Conservation (phyloP, 2,888 invertebrate species). For the Ormyrus rosae region DNA sequence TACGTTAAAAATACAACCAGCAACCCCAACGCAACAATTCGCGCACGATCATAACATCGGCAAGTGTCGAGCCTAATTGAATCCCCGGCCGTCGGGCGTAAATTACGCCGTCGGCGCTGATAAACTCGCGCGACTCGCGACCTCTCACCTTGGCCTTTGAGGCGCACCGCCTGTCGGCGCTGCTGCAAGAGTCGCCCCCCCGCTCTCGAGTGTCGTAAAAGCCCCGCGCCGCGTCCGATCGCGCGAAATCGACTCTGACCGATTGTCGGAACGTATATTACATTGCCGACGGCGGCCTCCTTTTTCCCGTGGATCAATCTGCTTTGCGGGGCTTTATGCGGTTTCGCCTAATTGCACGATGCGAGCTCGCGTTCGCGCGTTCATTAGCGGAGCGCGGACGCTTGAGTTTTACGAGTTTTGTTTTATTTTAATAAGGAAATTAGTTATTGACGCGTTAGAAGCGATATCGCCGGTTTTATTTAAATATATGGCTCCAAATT, state of each 20-base stretch:
- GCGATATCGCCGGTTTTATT: too few species aligned
- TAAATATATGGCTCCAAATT: too few species aligned
- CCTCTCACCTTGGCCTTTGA: constrained; percentile 71
- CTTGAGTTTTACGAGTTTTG: neutral
- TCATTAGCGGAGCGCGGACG: neutral
- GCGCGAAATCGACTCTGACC: constrained; percentile 9
- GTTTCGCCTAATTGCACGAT: neutral
- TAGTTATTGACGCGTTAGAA: too few species aligned
- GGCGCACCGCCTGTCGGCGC: constrained; percentile 62
- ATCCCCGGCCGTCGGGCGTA: too few species aligned
- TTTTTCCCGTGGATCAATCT: neutral
- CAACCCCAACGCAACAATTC: too few species aligned
- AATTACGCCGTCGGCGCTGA: constrained; percentile 68
- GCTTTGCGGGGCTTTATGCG: neutral
- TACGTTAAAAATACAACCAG: too few species aligned
- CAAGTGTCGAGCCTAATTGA: too few species aligned
- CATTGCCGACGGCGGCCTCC: neutral
- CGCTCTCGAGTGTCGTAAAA: constrained; percentile 31
- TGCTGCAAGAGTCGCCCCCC: constrained; percentile 65
- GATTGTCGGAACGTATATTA: neutral
- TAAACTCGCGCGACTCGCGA: constrained; percentile 64
- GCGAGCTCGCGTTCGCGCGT: neutral
- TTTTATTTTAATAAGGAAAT: too few species aligned
- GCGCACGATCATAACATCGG: too few species aligned
- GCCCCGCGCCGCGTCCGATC: neutral